Evolutionary conservation across 2,888 invertebrate genomes (phyloP).

Genomic region (Ennomos quercinarius): DNA sequence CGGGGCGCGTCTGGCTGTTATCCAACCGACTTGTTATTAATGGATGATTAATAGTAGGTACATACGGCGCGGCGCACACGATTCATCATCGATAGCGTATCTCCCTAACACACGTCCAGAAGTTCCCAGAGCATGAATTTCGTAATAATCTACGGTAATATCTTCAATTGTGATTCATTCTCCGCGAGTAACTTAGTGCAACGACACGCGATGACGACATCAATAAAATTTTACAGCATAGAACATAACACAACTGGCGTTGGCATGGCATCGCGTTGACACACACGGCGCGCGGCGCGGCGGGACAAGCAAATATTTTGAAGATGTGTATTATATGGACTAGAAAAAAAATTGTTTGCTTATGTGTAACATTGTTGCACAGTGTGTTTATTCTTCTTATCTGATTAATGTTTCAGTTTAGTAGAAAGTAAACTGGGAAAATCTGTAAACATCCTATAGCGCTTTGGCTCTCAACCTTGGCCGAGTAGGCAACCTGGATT

Average conservation of each 20-base stretch:
- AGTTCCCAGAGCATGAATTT: slow-evolving; percentile 41
- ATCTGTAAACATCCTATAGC: slow-evolving; percentile 56
- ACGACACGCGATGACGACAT: slow-evolving; percentile 52
- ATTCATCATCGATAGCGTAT: slow-evolving; percentile 49
- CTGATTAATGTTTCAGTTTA: slow-evolving; percentile 48
- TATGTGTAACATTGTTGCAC: slow-evolving; percentile 37
- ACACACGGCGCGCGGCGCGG: slow-evolving; percentile 13
- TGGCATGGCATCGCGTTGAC: slow-evolving; percentile 5
- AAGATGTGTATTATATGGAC: slow-evolving; percentile 26
- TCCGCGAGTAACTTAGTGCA: slow-evolving; percentile 44
- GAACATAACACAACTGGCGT: slow-evolving; percentile 18
- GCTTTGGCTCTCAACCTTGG: slow-evolving; percentile 66
- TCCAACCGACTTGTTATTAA: slow-evolving; percentile 62
- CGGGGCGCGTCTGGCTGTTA: slow-evolving; percentile 55
- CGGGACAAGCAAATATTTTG: slow-evolving; percentile 44
- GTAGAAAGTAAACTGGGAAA: slow-evolving; percentile 50
- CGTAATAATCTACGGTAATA: slow-evolving; percentile 48
- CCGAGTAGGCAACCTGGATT: slow-evolving; percentile 63
- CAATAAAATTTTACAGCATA: slow-evolving; percentile 43
- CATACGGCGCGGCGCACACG: slow-evolving; percentile 36
- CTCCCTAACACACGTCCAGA: slow-evolving; percentile 38
- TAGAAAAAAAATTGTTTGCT: slow-evolving; percentile 44
- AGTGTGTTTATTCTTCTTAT: slow-evolving; percentile 50
- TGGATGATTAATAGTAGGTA: slow-evolving; percentile 62
- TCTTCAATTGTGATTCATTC: slow-evolving; percentile 50